Evolutionary conservation across 2,888 invertebrate genomes (phyloP), one percentile per base, ranked within the genome.

Genomic region (Sesia bembeciformis): DNA sequence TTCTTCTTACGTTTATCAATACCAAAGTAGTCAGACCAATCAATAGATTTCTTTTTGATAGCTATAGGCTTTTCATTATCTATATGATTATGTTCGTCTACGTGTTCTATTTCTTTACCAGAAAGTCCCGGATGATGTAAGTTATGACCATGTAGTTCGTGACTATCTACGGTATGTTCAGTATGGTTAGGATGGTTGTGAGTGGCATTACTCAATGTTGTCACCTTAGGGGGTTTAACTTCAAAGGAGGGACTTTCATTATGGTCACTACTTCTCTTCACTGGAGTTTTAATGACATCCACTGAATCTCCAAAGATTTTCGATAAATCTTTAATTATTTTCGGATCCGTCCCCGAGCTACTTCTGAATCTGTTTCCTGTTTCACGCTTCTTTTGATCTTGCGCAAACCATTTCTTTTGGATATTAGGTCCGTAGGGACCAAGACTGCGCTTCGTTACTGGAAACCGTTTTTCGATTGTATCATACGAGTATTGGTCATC

Each of bases 21-120:
- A 0, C 97, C 97, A 69, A 96, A 96, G 70, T 97, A 96, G 66
- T 95, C 93, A 0, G 95, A 94, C 96, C 96, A 97, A 68, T 96
- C 93, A 57, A 96, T 92, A 0, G 95, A 95, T 76, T 96, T 96
- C 80, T 96, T 96, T 60, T 93, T 93, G 4, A 95, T 76, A 40
- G 87, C 84, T 49, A 91, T 87, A 5, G 88, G 84, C 62, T 89
- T 91, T 41, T 90, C 90, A 39, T 70, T 60, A 38, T 55, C 50
- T 43, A 8, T 40, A 46, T 40, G 46, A 40, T 43, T 53, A 7
- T 52, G 50, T 38, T 39, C 23, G n/a, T 63, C 60, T 52, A 57
- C 57, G 40, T 65, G 64, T 42, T 70, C 69, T 56, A 62, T 55
- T 58, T 71, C 77, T 63, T 76, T 72, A 0, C 75, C 76, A 3